phyloP scores from a whole-genome alignment of 2,888 invertebrate species.

The Poecilus cupreus region DNA sequence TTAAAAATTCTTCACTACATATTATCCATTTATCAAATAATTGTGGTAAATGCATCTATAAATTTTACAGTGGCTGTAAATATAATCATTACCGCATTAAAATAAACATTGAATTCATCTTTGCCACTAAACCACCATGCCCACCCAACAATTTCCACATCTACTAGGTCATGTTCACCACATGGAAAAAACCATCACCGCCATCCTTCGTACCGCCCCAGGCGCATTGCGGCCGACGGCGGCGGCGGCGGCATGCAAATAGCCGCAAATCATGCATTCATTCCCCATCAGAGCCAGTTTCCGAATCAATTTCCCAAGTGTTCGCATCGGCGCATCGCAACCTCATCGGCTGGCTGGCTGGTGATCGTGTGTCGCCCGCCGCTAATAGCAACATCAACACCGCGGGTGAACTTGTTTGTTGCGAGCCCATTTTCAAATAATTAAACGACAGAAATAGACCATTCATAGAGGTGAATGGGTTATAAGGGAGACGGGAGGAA shows the following conservation, averaged over 20 bases:
- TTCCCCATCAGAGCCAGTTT: slow-evolving; percentile 61
- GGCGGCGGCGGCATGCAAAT: slow-evolving; percentile 66
- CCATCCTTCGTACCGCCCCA: not conserved
- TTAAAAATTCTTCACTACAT: too few relatives aligned
- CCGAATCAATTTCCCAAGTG: slow-evolving; percentile 46
- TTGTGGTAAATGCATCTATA: too few relatives aligned
- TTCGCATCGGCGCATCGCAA: not conserved
- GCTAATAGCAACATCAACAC: too few relatives aligned
- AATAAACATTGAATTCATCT: too few relatives aligned
- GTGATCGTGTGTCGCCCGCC: not conserved
- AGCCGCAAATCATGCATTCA: slow-evolving; percentile 69
- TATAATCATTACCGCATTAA: too few relatives aligned
- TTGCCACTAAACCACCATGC: not conserved
- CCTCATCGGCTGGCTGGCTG: not conserved
- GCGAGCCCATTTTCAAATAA: slow-evolving; percentile 1
- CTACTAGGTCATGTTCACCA: not conserved
- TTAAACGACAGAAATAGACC: slow-evolving; percentile 13
- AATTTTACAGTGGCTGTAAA: too few relatives aligned
- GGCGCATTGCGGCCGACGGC: not conserved
- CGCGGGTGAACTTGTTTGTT: too few relatives aligned
- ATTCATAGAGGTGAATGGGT: too few relatives aligned
- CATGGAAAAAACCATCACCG: not conserved
- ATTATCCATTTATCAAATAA: too few relatives aligned
- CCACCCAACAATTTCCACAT: not conserved
- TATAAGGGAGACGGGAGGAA: too few relatives aligned